These are phyloP conservation scores for Bungarus multicinctus DNA, from an alignment of 2,113 vertebrate species.

Conservation along the genomic window DNA sequence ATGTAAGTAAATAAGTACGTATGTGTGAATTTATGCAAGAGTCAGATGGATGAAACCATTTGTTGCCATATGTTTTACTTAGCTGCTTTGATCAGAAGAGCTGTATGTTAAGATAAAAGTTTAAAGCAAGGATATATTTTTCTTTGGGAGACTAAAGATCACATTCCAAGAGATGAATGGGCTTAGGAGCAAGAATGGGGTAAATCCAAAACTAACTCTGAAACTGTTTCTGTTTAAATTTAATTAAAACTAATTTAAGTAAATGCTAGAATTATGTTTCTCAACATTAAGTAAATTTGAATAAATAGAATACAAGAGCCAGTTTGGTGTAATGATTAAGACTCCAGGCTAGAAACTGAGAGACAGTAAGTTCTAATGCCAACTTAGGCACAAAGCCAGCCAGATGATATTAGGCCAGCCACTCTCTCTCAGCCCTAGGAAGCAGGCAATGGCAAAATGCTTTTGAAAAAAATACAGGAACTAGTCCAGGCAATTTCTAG, in stretches of 20 bases:
- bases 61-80: not conserved
- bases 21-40: too few relatives aligned
- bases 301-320: not conserved
- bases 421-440: not conserved
- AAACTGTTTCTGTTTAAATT: not conserved
- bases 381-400: not conserved
- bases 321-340: not conserved
- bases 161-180: not conserved
- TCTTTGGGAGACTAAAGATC: not conserved
- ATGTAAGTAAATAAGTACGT: too few relatives aligned
- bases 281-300: not conserved
- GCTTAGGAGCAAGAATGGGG: not conserved
- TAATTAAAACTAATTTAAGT: not conserved
- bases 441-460: not conserved
- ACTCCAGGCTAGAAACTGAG: not conserved
- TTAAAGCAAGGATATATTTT: not conserved
- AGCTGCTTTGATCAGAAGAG: not conserved
- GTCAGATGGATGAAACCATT: not conserved
- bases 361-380: not conserved
- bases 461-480: not conserved
- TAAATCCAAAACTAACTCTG: not conserved
- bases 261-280: not conserved
- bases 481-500: not conserved
- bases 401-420: not conserved
- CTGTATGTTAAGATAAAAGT: not conserved